Percentiles rank a stretch among this genome's conserved stretches.
These are phyloP conservation scores for Nettapus auritus DNA, from an alignment of 2,113 vertebrate species.

Conservation along the genomic window DNA sequence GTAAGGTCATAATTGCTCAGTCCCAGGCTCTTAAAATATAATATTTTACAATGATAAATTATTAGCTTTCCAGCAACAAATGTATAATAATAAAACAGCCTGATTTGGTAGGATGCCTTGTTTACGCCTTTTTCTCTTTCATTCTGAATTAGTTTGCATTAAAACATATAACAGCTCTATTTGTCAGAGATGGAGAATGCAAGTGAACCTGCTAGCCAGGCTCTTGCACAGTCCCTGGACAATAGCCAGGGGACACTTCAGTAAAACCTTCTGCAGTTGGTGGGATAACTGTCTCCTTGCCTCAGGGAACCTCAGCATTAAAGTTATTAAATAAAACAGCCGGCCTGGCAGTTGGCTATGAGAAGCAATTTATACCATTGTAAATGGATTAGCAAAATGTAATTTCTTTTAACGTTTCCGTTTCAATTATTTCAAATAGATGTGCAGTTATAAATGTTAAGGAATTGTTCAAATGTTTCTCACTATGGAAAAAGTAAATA, in stretches of 20 bases:
- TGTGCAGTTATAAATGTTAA: constrained; percentile 66
- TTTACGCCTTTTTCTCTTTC: not conserved
- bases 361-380: constrained; percentile 72
- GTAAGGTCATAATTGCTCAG: not conserved
- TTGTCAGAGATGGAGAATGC: not conserved
- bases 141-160: not conserved
- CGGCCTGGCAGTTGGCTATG: constrained; percentile 63
- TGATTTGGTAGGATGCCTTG: not conserved
- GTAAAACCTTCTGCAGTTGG: constrained; percentile 54
- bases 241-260: constrained; percentile 58
- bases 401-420: constrained; percentile 67
- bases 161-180: not conserved
- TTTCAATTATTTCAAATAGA: constrained; percentile 76
- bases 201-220: constrained; percentile 20
- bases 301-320: constrained; percentile 64
- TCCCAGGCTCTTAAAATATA: not conserved
- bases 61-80: not conserved
- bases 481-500: constrained; percentile 42
- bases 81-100: not conserved
- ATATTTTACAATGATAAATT: constrained; percentile 1
- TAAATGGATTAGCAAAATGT: constrained; percentile 71
- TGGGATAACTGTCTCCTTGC: constrained; percentile 71
- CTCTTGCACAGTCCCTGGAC: constrained; percentile 39
- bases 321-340: constrained; percentile 74
- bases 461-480: constrained; percentile 62